Base-by-base conservation (phyloP, 2,888 invertebrate genomes). In the Acronicta alni region DNA sequence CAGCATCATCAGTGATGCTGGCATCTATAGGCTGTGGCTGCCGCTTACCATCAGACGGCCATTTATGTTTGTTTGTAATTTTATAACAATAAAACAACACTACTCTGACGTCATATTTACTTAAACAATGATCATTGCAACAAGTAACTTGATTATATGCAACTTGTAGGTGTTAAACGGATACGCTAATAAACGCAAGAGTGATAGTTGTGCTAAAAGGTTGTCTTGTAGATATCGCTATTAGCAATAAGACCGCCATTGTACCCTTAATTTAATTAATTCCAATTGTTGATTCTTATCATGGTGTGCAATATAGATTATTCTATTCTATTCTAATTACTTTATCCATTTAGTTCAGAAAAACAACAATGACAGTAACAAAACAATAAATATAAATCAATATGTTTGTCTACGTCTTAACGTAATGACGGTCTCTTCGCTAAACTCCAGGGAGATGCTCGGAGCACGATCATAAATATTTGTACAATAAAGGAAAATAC, bases 381-480 rank as follows among this genome's bases (percentile, higher is more conserved):
- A 56, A 56, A 58, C 38, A 53, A 69, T 35, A 38, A 53, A 53
- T 42, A 56, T 38, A 26, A 47, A 45, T 58, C 45, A 68, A 66
- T 57, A 63, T 77, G 57, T 75, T 80, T 76, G 69, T 69, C 20
- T 57, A 58, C 42, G 51, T 60, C 58, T 72, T 65, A 70, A 55
- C 55, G 57, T 60, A 57, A 57, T 53, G 51, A 68, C 57, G 52
- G 38, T 49, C 52, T 76, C 70, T 47, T 60, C 67, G 73, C 78
- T 85, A 88, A 91, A 79, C 85, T 86, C 68, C 42, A 17, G 30
- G 39, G 71, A 70, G 46, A 57, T 62, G 63, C 76, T 73, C 44
- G 51, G 66, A 76, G 86, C 92, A 92, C 91, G 92, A 87, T 72
- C 80, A 68, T 81, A 87, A 89, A 87, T 63, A 87, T 81, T 82